Evolutionary conservation across 2,113 vertebrate species (phyloP).

Genomic region (Bufo gargarizans): DNA sequence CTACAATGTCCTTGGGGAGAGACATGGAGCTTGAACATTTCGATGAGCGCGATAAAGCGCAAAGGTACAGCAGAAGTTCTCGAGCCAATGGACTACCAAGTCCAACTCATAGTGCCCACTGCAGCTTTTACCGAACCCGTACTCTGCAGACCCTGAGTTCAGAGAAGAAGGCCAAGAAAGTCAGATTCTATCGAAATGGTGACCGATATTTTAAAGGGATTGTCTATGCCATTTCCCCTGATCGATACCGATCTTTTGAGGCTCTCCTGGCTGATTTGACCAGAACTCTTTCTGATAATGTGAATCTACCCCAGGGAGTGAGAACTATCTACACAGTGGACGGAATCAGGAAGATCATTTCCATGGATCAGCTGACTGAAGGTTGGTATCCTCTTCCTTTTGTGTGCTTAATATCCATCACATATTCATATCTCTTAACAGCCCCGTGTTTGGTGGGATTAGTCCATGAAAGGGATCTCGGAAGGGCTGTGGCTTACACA

Average conservation of each 20-base stretch:
- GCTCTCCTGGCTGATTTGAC: conserved; percentile 96
- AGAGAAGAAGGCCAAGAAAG: conserved; percentile 97
- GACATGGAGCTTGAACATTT: conserved; percentile 98
- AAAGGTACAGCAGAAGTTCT: conserved; percentile 86
- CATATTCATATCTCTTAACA: no score
- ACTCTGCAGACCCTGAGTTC: conserved; percentile 92
- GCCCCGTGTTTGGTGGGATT: no score
- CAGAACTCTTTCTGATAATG: conserved; percentile 92
- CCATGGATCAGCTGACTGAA: conserved; percentile 92
- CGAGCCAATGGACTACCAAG: conserved; percentile 92
- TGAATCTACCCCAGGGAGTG: conserved; percentile 96
- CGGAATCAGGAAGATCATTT: conserved; percentile 84
- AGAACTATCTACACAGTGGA: conserved; percentile 93
- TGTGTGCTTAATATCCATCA: no score
- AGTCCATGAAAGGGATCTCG: no score
- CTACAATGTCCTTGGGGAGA: conserved; percentile 76
- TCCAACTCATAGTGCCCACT: conserved; percentile 98
- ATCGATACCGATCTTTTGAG: conserved; percentile 91
- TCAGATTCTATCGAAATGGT: conserved; percentile 96
- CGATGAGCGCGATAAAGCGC: conserved; percentile 94
- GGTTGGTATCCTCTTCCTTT: conserved; percentile 73
- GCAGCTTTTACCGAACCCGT: conserved; percentile 95
- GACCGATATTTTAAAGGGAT: conserved; percentile 98
- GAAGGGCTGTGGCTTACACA: no score
- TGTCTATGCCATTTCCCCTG: conserved; percentile 94